phyloP scores from a whole-genome alignment of 2,797 vertebrate genomes.

The Bradypodion pumilum region DNA sequence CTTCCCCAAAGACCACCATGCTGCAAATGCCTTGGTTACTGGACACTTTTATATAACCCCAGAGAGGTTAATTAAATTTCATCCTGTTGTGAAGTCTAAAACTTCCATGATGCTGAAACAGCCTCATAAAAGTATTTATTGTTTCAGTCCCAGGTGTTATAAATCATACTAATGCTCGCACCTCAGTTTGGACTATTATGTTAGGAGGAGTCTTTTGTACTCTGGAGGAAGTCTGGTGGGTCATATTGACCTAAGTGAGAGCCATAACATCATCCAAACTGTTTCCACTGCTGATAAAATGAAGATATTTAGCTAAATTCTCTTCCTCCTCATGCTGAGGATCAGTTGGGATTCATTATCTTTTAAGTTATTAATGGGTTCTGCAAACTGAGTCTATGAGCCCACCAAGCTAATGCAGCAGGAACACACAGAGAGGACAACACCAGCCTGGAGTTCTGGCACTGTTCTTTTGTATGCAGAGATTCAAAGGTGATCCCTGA shows the following conservation, averaged over 20 bases:
- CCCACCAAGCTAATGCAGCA: no score
- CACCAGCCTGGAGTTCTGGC: no score
- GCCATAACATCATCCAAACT: background rate
- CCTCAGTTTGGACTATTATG: background rate
- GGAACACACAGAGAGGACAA: no score
- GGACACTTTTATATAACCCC: background rate
- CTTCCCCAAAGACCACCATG: background rate
- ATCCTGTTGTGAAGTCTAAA: background rate
- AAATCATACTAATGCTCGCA: background rate
- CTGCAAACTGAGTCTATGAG: no score
- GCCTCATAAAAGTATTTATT: background rate
- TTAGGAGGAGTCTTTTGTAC: background rate
- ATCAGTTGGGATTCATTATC: background rate
- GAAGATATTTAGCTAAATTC: background rate
- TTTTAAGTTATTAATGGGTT: background rate
- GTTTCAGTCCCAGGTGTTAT: background rate
- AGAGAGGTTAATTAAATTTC: slow-evolving; percentile 13
- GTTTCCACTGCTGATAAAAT: background rate
- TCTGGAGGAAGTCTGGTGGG: background rate
- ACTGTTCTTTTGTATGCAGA: no score
- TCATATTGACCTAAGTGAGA: background rate
- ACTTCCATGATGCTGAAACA: background rate
- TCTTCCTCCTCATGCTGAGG: background rate
- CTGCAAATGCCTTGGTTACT: background rate
- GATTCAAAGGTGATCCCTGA: no score